Evolutionary conservation across 2,797 vertebrate genomes (phyloP).

Genomic region (Bradypodion ventrale): DNA sequence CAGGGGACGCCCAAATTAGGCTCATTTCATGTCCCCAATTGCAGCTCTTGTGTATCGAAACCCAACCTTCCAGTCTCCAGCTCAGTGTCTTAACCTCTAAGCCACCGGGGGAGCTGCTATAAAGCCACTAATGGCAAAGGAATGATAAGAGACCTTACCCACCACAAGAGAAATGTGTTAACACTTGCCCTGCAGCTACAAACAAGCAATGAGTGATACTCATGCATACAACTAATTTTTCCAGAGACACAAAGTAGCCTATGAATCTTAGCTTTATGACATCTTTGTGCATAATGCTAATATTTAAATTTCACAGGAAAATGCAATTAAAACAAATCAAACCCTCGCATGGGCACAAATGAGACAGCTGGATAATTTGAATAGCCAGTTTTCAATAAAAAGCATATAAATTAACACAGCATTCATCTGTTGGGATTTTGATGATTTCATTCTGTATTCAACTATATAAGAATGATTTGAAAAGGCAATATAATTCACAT

Average conservation of each 20-base stretch:
- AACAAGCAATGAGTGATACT: neutral
- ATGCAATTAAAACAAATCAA: conserved; percentile 47
- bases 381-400: conserved; percentile 29
- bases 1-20: too few relatives aligned
- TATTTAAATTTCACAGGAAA: conserved; percentile 39
- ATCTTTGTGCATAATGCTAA: conserved; percentile 23
- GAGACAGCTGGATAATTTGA: conserved; percentile 16
- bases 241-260: neutral
- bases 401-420: conserved; percentile 5
- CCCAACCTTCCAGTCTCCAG: too few relatives aligned
- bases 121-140: neutral
- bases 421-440: neutral
- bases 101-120: too few relatives aligned
- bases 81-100: too few relatives aligned
- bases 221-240: neutral
- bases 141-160: neutral
- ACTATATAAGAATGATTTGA: neutral
- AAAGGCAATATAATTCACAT: neutral
- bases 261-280: neutral
- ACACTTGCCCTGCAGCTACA: neutral
- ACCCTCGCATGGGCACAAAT: conserved; percentile 8
- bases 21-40: too few relatives aligned
- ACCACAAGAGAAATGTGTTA: neutral
- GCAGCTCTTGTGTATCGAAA: too few relatives aligned
- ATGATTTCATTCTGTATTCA: neutral